phyloP scores from a whole-genome alignment of 2,797 vertebrate species.

The Arnoldichthys spilopterus region DNA sequence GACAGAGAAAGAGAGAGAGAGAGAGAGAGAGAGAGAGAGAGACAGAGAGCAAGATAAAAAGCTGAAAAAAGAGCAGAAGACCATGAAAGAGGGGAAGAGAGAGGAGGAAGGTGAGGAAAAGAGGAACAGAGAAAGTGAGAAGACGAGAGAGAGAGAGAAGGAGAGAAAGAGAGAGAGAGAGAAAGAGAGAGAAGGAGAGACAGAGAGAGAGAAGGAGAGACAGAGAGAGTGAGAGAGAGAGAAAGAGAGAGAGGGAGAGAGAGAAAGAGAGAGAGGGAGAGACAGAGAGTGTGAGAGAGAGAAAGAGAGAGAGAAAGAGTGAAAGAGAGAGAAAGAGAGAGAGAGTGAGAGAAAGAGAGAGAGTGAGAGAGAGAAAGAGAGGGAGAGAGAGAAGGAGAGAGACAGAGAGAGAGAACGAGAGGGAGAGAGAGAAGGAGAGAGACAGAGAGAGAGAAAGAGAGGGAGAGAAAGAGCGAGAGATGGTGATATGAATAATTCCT shows the following conservation, averaged over 20 bases:
- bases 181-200: background rate
- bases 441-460: background rate
- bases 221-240: background rate
- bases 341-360: slow-evolving; percentile 4
- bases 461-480: background rate
- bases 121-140: background rate
- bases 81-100: background rate
- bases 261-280: background rate
- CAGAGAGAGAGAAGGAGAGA: background rate
- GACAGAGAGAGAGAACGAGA: background rate
- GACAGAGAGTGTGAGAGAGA: background rate
- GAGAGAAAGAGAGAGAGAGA: background rate
- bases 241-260: background rate
- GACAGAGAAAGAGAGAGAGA: background rate
- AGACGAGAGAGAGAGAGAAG: background rate
- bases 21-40: background rate
- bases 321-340: background rate
- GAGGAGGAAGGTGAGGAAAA: background rate
- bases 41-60: slow-evolving; percentile 50
- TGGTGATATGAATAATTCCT: too few relatives aligned
- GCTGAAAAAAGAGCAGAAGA: too few relatives aligned
- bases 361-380: slow-evolving; percentile 45
- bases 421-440: background rate
- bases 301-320: background rate
- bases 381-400: background rate